These are phyloP conservation scores for Macquaria ambigua DNA, from an alignment of 2,113 vertebrate species.

Conservation along the genomic window DNA sequence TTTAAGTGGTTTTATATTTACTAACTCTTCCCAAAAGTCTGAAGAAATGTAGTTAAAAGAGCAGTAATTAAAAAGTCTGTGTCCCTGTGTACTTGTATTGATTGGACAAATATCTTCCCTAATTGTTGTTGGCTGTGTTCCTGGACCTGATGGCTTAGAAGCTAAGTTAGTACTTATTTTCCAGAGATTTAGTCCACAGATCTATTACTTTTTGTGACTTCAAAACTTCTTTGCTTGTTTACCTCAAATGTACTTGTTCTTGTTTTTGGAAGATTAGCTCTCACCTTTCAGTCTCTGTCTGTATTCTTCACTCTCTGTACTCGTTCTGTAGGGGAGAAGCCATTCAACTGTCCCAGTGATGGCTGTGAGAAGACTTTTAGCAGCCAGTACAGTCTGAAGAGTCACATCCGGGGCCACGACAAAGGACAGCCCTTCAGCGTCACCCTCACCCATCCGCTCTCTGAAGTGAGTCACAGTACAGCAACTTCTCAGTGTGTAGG, in stretches of 20 bases:
- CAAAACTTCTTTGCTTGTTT: not conserved
- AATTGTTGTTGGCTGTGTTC: slow-evolving; percentile 1
- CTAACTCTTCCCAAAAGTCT: not conserved
- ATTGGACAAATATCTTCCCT: slow-evolving; percentile 18
- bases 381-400: slow-evolving; percentile 97
- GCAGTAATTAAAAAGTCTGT: not conserved
- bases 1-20: not conserved
- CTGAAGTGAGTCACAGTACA: slow-evolving; percentile 87
- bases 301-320: not conserved
- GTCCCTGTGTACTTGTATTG: slow-evolving; percentile 5
- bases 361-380: slow-evolving; percentile 98
- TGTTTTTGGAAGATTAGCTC: not conserved
- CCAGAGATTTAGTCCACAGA: too few species aligned
- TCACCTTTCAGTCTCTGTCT: not conserved
- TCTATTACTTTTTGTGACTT: not conserved
- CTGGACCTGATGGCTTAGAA: not conserved
- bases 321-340: slow-evolving; percentile 90
- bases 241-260: too few species aligned
- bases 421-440: slow-evolving; percentile 89
- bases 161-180: not conserved
- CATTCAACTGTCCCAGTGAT: slow-evolving; percentile 96
- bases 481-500: not conserved
- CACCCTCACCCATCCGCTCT: slow-evolving; percentile 87
- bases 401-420: slow-evolving; percentile 97
- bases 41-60: not conserved